Conservation (phyloP, 2,888 invertebrate species). For the Copidosoma aretas region DNA sequence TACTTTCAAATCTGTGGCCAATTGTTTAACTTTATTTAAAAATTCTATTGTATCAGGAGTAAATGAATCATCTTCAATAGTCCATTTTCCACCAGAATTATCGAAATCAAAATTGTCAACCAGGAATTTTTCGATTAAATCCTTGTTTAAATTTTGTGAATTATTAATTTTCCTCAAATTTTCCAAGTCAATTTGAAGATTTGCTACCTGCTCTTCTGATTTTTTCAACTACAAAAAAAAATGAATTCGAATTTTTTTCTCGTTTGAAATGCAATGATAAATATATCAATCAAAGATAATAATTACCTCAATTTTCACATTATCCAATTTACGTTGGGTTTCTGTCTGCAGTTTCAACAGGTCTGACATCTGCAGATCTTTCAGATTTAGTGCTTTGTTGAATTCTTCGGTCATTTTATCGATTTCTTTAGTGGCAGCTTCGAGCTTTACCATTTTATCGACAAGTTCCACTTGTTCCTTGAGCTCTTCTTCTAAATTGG, state of each 20-base stretch:
- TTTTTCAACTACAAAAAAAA: constrained; percentile 28
- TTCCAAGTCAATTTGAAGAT: constrained; percentile 33
- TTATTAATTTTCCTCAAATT: constrained; percentile 16
- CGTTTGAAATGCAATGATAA: background rate
- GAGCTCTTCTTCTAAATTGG: constrained; percentile 36
- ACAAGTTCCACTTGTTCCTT: constrained; percentile 38
- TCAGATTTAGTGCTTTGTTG: constrained; percentile 35
- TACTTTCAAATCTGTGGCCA: constrained; percentile 32
- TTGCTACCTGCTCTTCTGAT: constrained; percentile 31
- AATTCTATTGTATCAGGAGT: constrained; percentile 28
- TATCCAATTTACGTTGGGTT: constrained; percentile 40
- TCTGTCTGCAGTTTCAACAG: constrained; percentile 37
- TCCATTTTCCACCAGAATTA: constrained; percentile 37
- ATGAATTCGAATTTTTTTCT: background rate
- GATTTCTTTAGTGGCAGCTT: constrained; percentile 26
- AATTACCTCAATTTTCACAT: constrained; percentile 40
- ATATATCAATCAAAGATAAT: background rate
- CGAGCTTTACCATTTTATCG: constrained; percentile 28
- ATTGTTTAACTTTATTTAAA: constrained; percentile 28
- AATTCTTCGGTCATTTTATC: constrained; percentile 39
- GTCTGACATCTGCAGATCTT: constrained; percentile 41
- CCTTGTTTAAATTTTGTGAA: constrained; percentile 6
- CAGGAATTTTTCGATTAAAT: constrained; percentile 25
- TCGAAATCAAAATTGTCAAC: constrained; percentile 38
- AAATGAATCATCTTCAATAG: constrained; percentile 25